Evolutionary conservation across 2,888 invertebrate species (phyloP), one percentile per base, ranked within the genome.

Genomic region (Habrosyne pyritoides): DNA sequence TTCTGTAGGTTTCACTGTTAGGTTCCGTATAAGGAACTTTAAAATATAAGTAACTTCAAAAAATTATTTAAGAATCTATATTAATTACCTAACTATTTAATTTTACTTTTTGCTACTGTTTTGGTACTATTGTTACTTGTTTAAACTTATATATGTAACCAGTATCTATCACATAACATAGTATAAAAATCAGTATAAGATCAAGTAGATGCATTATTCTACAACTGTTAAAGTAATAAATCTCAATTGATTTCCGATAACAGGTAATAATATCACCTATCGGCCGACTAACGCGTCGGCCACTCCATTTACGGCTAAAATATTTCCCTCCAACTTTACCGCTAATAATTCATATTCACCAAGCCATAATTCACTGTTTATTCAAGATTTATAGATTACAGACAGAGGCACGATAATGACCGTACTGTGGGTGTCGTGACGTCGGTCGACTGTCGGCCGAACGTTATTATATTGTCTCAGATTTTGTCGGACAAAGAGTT

Each of bases 321-420:
- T 62, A 59, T 55, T 54, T 60, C 57, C 54, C 56, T 53, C 56
- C 54, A 36, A 48, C 50, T 42, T 42, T 42, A 42, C 42, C 42
- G 42, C 8, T 42, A 53, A 69, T 71, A 67, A 74, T 64, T 73
- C 65, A 71, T 62, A 69, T 59, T 61, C 56, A 53, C 53, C 49
- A 28, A 55, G 52, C 61, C 60, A 72, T 77, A 73, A 77, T 56
- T 79, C 74, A 76, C 61, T 67, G 71, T 74, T 73, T 69, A 65
- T 66, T 66, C 55, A 61, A 71, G 69, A 81, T 79, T 78, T 78
- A 79, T 77, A 67, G 72, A 70, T 64, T 61, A 60, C 54, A 53
- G 56, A 56, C 60, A 59, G 69, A 67, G 71, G 69, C 62, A 67
- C 59, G 68, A 68, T 79, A 74, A 75, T 76, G 69, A 67, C 57